Evolutionary conservation across 2,888 invertebrate species (phyloP), one percentile per base, ranked within the genome.

Genomic region (Temnothorax rugatulus): DNA sequence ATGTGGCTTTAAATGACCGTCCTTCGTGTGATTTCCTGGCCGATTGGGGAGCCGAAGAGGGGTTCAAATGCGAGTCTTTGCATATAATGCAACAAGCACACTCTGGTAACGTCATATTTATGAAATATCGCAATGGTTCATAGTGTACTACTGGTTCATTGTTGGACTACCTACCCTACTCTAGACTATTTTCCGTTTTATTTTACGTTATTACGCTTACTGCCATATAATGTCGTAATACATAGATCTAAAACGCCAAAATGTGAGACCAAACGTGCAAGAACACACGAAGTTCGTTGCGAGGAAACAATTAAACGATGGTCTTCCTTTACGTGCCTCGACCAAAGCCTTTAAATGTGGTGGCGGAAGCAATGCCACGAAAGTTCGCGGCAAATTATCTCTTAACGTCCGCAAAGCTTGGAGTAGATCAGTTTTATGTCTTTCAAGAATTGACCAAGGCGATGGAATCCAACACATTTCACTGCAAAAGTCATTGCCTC

Each of bases 401-500:
- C 95, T 95, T 2, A 97, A 91, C 54, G 94, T 95, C 54, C 96
- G 95, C 15, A 97, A 93, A 0, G 95, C 93, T 76, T 94, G 87
- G 0, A 96, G 38, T 88, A 97, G 91, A 85, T 96, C 95, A 0
- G 54, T 66, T 84, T 95, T 95, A 88, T 96, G 96, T 59, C 93
- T 93, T 21, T 95, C 92, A 0, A 96, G 87, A 0, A 95, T 88
- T 34, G 93, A 89, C 91, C 95, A 94, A 0, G 95, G 94, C 71
- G 96, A 93, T 9, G 94, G 85, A 29, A 93, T 84, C 86, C 94
- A 96, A 87, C 97, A 97, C 50, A 96, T 94, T 71, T 96, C 95
- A 0, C 93, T 82, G 86, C 97, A 97, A 90, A 97, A 96, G 90
- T 97, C 96, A 91, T 97, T 97, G 50, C 95, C 93, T 25, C 97